A percentile compares a stretch with the other conserved stretches of the same genome.
Evolutionary conservation across 2,888 invertebrate genomes (phyloP).

Genomic region (Himalopsyche japonica): DNA sequence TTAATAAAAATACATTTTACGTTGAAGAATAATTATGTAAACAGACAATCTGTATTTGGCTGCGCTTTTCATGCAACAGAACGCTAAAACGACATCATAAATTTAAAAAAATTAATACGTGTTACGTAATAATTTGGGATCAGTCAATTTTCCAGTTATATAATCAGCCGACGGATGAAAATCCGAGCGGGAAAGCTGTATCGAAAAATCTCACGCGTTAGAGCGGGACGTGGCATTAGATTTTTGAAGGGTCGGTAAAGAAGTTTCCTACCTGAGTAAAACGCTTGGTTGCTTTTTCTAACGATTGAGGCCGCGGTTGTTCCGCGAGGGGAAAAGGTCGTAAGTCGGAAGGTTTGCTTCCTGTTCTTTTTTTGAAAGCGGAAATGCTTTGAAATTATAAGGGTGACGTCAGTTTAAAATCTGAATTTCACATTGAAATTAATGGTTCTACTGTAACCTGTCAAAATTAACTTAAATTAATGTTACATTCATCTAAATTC

Average conservation of each 20-base stretch:
- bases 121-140: conserved; percentile 22
- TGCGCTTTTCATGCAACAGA: no score
- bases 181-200: conserved; percentile 9
- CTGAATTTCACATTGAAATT: background rate
- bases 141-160: conserved; percentile 28
- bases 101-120: background rate
- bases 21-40: no score
- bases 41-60: no score
- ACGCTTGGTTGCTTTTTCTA: background rate
- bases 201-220: background rate
- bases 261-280: conserved; percentile 15
- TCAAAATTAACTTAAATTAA: background rate
- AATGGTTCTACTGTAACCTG: background rate
- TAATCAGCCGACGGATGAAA: conserved; percentile 12
- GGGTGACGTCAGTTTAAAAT: background rate
- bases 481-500: background rate
- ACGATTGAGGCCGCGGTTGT: conserved; percentile 1
- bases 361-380: background rate
- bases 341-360: background rate
- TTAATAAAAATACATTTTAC: no score
- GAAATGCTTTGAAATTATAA: background rate
- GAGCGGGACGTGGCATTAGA: conserved; percentile 4
- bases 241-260: conserved; percentile 17
- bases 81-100: no score
- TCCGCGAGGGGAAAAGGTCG: background rate